Conservation (phyloP, 2,113 vertebrate species). For the Alectura lathami region DNA sequence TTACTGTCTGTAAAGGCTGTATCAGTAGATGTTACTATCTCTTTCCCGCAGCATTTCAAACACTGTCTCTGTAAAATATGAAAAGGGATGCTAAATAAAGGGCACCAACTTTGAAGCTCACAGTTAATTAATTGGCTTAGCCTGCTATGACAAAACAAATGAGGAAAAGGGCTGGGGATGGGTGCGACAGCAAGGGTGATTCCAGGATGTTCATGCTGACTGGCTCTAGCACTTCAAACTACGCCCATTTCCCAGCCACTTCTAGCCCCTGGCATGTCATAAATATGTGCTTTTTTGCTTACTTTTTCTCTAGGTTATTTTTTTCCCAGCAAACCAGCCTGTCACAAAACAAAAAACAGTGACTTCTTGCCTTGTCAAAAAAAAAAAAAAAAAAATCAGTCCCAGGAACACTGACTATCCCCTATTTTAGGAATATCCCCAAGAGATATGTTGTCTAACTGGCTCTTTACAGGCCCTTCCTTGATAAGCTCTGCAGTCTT, state of each 20-base stretch:
- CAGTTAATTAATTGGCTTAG: neutral
- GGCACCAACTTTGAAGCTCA: neutral
- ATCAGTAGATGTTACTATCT: neutral
- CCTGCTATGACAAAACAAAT: neutral
- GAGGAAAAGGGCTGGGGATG: neutral
- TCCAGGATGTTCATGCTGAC: fast-evolving
- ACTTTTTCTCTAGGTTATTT: neutral
- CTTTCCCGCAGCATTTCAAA: neutral
- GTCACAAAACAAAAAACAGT: neutral
- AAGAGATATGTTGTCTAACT: neutral
- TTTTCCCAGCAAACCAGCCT: neutral
- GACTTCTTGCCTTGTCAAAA: neutral
- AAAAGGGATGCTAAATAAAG: slow-evolving; percentile 14
- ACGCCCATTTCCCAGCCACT: neutral
- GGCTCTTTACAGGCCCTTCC: neutral
- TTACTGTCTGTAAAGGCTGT: neutral
- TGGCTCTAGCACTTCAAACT: neutral
- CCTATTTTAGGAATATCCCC: neutral
- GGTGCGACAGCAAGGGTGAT: neutral
- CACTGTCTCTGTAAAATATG: slow-evolving; percentile 8
- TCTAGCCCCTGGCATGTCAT: neutral
- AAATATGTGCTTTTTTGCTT: neutral
- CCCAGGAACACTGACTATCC: neutral
- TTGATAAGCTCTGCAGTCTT: neutral
- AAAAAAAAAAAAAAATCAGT: too few relatives aligned